A percentile compares a stretch with the other conserved stretches of the same genome.
Conservation (phyloP, 2,888 invertebrate genomes). For the Flexamia atlantica region DNA sequence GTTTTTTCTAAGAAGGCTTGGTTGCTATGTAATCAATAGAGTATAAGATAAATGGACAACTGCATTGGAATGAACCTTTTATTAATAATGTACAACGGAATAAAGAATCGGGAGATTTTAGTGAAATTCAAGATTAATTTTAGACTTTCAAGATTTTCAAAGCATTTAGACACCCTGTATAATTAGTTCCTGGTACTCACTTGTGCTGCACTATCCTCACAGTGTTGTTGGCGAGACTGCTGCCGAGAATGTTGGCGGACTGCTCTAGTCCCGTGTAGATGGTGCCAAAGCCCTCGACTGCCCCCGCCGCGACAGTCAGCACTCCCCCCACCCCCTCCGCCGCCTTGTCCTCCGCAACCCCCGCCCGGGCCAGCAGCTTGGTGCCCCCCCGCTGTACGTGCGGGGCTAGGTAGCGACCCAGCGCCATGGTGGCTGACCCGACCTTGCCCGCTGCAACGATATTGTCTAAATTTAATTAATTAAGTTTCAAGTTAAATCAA, state of each 20-base stretch:
- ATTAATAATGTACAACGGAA: too few species aligned
- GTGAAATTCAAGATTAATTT: too few species aligned
- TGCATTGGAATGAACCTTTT: too few species aligned
- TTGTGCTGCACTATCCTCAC: conserved; percentile 86
- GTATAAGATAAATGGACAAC: too few species aligned
- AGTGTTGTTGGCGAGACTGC: conserved; percentile 83
- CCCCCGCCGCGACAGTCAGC: conserved; percentile 83
- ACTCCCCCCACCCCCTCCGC: conserved; percentile 79
- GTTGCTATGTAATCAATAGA: too few species aligned
- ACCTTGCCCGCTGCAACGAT: conserved; percentile 77
- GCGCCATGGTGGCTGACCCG: conserved; percentile 81
- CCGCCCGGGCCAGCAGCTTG: conserved; percentile 78
- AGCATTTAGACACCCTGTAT: too few species aligned
- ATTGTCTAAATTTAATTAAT: too few species aligned
- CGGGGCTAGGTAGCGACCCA: conserved; percentile 83
- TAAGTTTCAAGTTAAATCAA: too few species aligned
- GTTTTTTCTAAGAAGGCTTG: too few species aligned
- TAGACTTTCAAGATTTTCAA: too few species aligned
- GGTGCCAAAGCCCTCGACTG: conserved; percentile 83
- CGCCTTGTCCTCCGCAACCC: conserved; percentile 78
- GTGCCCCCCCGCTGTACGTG: conserved; percentile 83
- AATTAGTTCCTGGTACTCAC: conserved; percentile 75
- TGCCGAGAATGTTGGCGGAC: conserved; percentile 82
- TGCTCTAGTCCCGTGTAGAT: conserved; percentile 84
- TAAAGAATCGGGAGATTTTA: too few species aligned